These are phyloP conservation scores for Tachina lurida DNA, from an alignment of 2,888 invertebrate genomes.

Conservation along the genomic window DNA sequence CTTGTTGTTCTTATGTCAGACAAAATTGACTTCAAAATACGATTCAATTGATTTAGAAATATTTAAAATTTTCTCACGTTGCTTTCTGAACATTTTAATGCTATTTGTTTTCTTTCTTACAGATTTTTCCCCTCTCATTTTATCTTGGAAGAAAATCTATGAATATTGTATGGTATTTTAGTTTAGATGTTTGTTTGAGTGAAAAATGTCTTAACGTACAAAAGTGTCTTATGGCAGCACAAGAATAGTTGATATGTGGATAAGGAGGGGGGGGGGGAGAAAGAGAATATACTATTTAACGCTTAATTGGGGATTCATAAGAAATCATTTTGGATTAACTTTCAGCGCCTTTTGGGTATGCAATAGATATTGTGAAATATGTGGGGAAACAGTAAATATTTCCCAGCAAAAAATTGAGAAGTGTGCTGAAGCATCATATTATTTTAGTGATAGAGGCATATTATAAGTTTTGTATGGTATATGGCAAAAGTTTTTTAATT, in stretches of 20 bases:
- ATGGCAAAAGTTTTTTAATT: no score
- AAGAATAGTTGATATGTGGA: no score
- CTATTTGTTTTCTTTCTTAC: constrained; percentile 23
- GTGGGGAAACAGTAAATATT: no score
- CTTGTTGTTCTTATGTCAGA: constrained; percentile 46
- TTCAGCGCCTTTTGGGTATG: no score
- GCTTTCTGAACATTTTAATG: constrained; percentile 2
- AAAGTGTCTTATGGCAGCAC: neutral
- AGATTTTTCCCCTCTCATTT: neutral
- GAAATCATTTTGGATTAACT: no score
- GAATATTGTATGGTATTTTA: constrained; percentile 33
- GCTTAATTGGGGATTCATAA: no score
- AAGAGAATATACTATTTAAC: neutral
- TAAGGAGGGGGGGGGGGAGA: no score
- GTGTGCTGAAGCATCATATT: no score
- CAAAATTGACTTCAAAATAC: constrained; percentile 33
- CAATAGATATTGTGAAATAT: no score
- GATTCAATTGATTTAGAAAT: constrained; percentile 42
- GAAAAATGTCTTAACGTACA: neutral
- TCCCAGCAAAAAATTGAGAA: no score
- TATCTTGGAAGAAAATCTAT: constrained; percentile 9
- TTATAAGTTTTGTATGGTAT: no score
- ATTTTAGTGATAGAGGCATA: no score
- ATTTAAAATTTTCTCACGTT: constrained; percentile 50
- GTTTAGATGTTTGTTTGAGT: neutral